Evolutionary conservation across 1,140 invertebrate species (phyloP).

Genomic region (Apis mellifera): DNA sequence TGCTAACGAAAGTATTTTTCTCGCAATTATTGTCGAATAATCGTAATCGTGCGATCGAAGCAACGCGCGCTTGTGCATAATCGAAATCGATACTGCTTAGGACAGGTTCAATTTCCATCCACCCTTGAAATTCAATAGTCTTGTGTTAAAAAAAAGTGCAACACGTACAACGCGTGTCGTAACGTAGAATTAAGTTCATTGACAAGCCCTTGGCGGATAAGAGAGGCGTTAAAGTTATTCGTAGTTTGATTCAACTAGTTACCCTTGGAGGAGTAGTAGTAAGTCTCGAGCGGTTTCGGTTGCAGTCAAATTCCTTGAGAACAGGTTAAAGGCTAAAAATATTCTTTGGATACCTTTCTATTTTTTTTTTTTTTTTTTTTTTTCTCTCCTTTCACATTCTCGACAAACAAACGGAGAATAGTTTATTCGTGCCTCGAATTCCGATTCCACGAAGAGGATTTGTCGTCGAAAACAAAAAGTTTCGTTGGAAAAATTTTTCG

Average conservation of each 20-base stretch:
- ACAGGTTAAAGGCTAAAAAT: constrained; percentile 19
- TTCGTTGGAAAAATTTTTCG: background rate
- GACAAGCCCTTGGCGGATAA: background rate
- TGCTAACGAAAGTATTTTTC: background rate
- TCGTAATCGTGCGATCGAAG: background rate
- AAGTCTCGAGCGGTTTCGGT: background rate
- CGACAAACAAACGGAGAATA: no score
- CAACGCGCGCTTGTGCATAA: background rate
- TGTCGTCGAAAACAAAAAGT: background rate
- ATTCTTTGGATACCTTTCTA: background rate
- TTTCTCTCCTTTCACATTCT: background rate
- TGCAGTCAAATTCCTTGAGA: constrained; percentile 19
- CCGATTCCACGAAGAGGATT: no score
- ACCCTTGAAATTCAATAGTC: constrained; percentile 41
- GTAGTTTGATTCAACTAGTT: constrained; percentile 18
- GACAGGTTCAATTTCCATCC: background rate
- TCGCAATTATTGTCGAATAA: background rate
- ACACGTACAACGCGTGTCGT: background rate
- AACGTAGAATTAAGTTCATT: constrained; percentile 20
- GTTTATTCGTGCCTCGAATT: no score
- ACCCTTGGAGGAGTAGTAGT: constrained; percentile 20
- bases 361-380: background rate
- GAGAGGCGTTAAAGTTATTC: background rate
- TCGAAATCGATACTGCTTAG: constrained; percentile 18
- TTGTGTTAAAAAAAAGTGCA: no score